Evolutionary conservation across 2,113 vertebrate species (phyloP), one percentile per base, ranked within the genome.

Genomic region (Cyrtonyx montezumae): DNA sequence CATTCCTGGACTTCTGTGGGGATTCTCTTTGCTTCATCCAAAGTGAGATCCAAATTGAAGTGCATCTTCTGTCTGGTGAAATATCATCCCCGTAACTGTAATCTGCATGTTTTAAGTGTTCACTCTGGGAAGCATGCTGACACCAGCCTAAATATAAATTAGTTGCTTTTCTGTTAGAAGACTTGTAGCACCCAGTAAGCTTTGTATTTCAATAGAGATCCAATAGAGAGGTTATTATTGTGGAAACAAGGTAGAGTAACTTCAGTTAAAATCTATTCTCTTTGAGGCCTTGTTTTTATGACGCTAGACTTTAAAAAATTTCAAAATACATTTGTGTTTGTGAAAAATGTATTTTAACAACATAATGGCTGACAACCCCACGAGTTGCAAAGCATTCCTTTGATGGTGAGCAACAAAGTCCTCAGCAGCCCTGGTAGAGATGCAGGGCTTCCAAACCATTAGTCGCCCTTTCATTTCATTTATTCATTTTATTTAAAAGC

Each of bases 301-400:
- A 78, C 65, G 21, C 36, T 56, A 21, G 43, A 40, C 87, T 94
- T 94, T 79, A 53, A 75, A 93, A 88, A 43, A 84, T 90, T 91
- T 84, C 45, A 69, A 88, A 95, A 91, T 82, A 34, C 36, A 83
- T 91, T 88, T 94, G 62, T 78, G 58, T 93, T 84, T 34, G 59
- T 90, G 77, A 88, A 90, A 96, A 94, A 93, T 95, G 79, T 85
- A 86, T 90, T 95, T 95, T 95, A 93, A 82, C 85, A 87, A 69
- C 59, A 65, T 91, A 92, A 87, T 81, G 59, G 88, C 53, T 88
- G 75, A 34, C 62, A 88, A 3, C 63, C 42, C 69, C 84, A 28
- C 48, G 55, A 58, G n/a, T 79, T 84, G 68, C 79, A 68, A 88
- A 56, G 90, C 95, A 93, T 94, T 82, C 88, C 88, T 96, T 95